Percentiles rank a stretch among this genome's conserved stretches.
Conservation (phyloP, 2,888 invertebrate species). For the Andrena trimmerana region DNA sequence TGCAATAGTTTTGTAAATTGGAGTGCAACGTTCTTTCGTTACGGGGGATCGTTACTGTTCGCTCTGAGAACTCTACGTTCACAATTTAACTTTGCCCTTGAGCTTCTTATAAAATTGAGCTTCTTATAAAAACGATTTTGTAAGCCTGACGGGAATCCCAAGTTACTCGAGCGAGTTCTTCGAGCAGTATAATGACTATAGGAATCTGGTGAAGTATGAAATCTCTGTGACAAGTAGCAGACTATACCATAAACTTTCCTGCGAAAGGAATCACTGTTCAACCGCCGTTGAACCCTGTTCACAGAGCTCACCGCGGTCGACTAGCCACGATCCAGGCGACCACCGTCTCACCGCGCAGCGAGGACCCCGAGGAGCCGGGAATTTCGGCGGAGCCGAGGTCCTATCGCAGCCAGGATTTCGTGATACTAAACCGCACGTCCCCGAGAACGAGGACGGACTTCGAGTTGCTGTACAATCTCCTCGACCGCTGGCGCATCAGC, state of each 20-base stretch:
- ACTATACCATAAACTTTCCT: neutral
- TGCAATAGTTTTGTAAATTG: neutral
- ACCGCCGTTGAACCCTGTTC: constrained; percentile 17
- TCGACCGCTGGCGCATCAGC: constrained; percentile 89
- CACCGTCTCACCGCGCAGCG: neutral
- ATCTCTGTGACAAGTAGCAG: no score
- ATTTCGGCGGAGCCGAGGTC: constrained; percentile 6
- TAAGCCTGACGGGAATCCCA: no score
- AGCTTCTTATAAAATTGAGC: no score
- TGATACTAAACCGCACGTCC: constrained; percentile 61
- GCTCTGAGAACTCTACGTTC: no score
- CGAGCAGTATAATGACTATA: no score
- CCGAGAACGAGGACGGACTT: constrained; percentile 89
- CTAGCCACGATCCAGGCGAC: neutral
- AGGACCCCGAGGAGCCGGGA: constrained; percentile 33
- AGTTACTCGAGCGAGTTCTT: no score
- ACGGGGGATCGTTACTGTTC: no score
- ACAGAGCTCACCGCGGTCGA: constrained; percentile 52
- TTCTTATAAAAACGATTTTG: no score
- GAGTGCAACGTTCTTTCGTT: neutral
- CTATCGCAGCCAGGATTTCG: constrained; percentile 60
- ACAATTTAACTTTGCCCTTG: no score
- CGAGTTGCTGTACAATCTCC: constrained; percentile 90
- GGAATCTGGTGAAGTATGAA: no score
- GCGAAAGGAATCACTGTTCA: constrained; percentile 22